Base-by-base conservation (phyloP, 2,113 vertebrate species). In the Labeo rohita region DNA sequence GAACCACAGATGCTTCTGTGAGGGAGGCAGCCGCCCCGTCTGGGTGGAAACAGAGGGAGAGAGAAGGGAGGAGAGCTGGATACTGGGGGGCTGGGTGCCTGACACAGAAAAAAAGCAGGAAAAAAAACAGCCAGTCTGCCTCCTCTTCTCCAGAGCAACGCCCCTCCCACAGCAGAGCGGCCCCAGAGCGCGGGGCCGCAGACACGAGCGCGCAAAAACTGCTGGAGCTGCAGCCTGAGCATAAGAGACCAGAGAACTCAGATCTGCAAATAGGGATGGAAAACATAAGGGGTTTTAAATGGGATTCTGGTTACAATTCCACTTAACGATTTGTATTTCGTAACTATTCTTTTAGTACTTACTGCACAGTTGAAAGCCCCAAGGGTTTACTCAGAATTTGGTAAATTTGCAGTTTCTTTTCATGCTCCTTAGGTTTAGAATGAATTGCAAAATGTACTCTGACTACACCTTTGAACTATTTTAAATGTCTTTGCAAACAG, bases 1-100 rank as follows among this genome's bases (percentile, higher is more conserved):
- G 90, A 92, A 90, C 23, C 92, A 91, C 93, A 94, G 92, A 94
- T 93, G 93, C 93, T 91, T 86, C 9, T 86, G 91, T 91, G 82
- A 93, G 87, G 79, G 85, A 92, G 90, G 91, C 92, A 93, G 92
- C 91, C 93, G 90, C 91, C 92, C 91, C 87, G 89, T 91, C 90
- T 45, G 88, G 89, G 89, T 84, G 2, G 50, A 74, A 84, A 80
- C 16, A 79, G 66, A 86, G 77, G 28, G 74, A 56, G 50, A 88
- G 92, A 77, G 70, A 65, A 85, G 70, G 18, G 39, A 74, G 10
- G 28, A 79, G 70, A 80, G 45, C 18, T 34, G 39, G 80, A 80
- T 59, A 80, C 36, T 80, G 75, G 54, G 83, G 78, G 91, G 90
- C 83, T 13, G 86, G 49, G 36, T 61, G 74, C 23, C 66, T 65